A percentile compares a stretch with the other conserved stretches of the same genome.
These are phyloP conservation scores for Vimba vimba DNA, from an alignment of 2,113 vertebrate species.

Conservation along the genomic window DNA sequence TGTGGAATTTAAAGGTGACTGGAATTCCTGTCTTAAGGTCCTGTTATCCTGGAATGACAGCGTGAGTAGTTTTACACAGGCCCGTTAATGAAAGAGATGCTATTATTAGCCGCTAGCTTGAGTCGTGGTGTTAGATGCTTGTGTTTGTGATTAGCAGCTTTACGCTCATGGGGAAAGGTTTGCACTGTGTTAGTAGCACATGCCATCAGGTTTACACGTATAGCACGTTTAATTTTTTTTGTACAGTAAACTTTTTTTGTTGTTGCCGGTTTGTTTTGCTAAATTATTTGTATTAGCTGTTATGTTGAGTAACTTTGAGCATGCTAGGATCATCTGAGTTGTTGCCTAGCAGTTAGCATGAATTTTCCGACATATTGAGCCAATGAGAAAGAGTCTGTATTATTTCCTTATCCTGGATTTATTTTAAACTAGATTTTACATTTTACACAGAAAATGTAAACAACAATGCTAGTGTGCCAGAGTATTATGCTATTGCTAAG, in stretches of 20 bases:
- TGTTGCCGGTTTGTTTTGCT: too few relatives aligned
- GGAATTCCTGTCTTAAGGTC: slow-evolving; percentile 24
- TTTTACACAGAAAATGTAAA: not conserved
- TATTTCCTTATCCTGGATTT: not conserved
- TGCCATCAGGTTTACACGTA: not conserved
- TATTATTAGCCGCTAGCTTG: slow-evolving; percentile 57
- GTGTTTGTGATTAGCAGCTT: slow-evolving; percentile 2
- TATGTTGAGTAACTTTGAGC: not conserved
- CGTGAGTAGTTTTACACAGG: slow-evolving; percentile 39
- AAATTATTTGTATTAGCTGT: not conserved
- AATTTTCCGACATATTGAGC: not conserved
- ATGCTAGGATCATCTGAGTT: not conserved
- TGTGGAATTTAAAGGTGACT: slow-evolving; percentile 56
- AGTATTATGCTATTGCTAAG: not conserved
- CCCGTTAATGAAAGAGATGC: slow-evolving; percentile 58
- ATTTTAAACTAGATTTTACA: not conserved
- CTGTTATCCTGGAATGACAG: slow-evolving; percentile 4
- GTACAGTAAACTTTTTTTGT: not conserved
- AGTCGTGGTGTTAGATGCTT: slow-evolving; percentile 47
- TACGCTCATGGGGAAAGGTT: not conserved
- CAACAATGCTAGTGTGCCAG: not conserved
- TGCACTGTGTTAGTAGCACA: not conserved
- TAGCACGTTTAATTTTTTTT: not conserved
- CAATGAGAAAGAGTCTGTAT: not conserved
- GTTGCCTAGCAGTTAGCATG: not conserved